These are phyloP conservation scores for Pyrgilauda ruficollis DNA, from an alignment of 2,113 vertebrate species.

Conservation along the genomic window DNA sequence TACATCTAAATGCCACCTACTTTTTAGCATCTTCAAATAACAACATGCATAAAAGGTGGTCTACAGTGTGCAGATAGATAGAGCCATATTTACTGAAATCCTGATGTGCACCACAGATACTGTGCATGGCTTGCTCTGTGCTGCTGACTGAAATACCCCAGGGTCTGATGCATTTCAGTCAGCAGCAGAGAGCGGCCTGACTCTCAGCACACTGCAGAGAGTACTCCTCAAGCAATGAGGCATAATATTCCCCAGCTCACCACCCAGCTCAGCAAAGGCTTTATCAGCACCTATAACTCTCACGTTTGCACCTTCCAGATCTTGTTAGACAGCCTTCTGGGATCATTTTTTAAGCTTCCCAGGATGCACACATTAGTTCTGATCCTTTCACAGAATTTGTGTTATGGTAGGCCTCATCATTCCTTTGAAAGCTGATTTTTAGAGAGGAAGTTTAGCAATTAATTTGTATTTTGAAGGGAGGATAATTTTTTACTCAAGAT, in stretches of 20 bases:
- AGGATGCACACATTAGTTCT: not conserved
- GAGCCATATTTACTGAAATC: not conserved
- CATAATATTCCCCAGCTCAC: not conserved
- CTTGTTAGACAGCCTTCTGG: not conserved
- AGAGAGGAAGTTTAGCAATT: not conserved
- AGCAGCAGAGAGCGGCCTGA: not conserved
- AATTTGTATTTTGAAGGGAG: rapidly evolving
- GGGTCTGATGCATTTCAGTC: not conserved
- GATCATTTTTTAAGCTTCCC: not conserved
- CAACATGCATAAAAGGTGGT: not conserved
- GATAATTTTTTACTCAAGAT: not conserved
- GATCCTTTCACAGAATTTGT: not conserved
- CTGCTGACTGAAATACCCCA: not conserved
- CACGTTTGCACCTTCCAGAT: not conserved
- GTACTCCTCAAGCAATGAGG: not conserved
- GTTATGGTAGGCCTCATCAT: not conserved
- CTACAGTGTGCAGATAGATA: not conserved
- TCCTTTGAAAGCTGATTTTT: not conserved
- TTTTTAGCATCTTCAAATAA: not conserved
- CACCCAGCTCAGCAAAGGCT: not conserved
- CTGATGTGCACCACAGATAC: not conserved
- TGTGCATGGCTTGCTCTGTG: not conserved
- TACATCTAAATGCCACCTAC: not conserved
- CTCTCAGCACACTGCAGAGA: not conserved
- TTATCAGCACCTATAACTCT: not conserved